These are phyloP conservation scores for Thalassarche chlororhynchos DNA, from an alignment of 2,113 vertebrate species.

Conservation along the genomic window DNA sequence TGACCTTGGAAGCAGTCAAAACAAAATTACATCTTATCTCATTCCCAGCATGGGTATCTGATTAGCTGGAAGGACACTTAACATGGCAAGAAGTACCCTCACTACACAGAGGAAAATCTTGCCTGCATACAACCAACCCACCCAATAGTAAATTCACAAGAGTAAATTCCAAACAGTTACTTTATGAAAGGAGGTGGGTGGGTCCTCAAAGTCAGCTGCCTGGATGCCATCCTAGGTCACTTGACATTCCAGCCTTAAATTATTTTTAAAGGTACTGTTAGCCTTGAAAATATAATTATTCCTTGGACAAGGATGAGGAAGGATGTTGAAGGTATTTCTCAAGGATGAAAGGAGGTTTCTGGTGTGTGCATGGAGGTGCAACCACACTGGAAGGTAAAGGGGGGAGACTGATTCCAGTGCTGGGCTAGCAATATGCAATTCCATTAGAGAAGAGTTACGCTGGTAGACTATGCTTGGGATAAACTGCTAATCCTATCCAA, in stretches of 20 bases:
- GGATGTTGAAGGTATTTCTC: not conserved
- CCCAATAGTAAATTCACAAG: not conserved
- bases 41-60: conserved; percentile 1
- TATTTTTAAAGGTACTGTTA: not conserved
- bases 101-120: not conserved
- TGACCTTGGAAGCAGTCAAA: conserved; percentile 60
- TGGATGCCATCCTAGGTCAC: not conserved
- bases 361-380: not conserved
- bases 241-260: not conserved
- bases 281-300: not conserved
- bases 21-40: conserved; percentile 46
- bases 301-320: not conserved
- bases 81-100: not conserved
- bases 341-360: not conserved
- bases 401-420: rapidly evolving
- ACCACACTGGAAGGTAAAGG: not conserved
- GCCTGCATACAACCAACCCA: not conserved
- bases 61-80: conserved; percentile 33
- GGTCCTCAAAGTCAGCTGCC: not conserved
- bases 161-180: not conserved
- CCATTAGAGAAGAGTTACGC: not conserved
- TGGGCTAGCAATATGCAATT: not conserved
- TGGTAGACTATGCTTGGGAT: not conserved
- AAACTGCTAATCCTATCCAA: not conserved
- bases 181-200: not conserved